Evolutionary conservation across 23 tunicate species (phyloP).

Genomic region (Styela plicata): DNA sequence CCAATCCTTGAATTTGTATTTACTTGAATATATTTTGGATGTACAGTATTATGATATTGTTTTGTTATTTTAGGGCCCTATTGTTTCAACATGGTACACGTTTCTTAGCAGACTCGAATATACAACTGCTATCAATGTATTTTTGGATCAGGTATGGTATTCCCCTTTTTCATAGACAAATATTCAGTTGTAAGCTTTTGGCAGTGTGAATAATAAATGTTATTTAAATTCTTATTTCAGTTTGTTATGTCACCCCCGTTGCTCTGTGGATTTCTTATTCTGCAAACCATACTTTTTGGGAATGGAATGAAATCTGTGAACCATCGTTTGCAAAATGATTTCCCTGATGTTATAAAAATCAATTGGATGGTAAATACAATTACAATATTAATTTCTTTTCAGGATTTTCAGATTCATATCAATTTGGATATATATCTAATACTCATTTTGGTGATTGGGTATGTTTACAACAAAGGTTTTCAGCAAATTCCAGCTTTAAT

Average conservation of each 20-base stretch:
- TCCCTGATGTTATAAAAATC: constrained; percentile 16
- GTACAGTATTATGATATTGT: neutral
- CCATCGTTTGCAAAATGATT: constrained; percentile 12
- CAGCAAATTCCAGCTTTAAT: too few relatives aligned
- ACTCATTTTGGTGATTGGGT: too few relatives aligned
- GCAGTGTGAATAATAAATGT: too few relatives aligned
- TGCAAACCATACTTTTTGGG: constrained; percentile 47
- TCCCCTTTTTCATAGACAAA: neutral
- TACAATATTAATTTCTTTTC: neutral
- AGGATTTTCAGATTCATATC: neutral
- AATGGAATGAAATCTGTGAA: constrained; percentile 33
- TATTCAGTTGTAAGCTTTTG: neutral
- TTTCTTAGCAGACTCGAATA: constrained; percentile 23
- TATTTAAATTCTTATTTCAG: constrained; percentile 10
- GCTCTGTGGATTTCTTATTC: constrained; percentile 22
- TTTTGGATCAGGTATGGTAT: constrained; percentile 50
- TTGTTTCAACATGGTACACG: constrained; percentile 33
- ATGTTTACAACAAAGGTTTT: too few relatives aligned
- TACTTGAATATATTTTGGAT: too few relatives aligned
- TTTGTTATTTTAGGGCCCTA: constrained; percentile 35
- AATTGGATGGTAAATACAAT: constrained; percentile 40
- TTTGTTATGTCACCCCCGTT: constrained; percentile 29
- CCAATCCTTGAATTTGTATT: too few relatives aligned
- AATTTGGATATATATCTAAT: neutral
- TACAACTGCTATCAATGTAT: constrained; percentile 20